Base-by-base conservation (phyloP, 2,888 invertebrate genomes). In the Clepsis dumicolana region DNA sequence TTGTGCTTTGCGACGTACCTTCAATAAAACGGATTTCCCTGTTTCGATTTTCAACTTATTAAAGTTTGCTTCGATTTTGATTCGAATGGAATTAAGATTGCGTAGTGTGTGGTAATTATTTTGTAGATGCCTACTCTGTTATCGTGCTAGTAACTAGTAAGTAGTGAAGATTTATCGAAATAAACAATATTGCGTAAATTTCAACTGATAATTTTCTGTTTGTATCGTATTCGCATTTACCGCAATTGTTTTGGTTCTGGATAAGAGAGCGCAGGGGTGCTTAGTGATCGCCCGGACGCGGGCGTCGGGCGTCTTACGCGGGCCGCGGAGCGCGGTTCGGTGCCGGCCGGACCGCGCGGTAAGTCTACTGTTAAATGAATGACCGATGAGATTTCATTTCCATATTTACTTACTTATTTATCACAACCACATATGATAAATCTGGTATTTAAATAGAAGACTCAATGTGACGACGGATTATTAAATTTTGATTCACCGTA, bases 1-100 rank as follows among this genome's bases (percentile, higher is more conserved):
- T 73, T 78, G 65, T 79, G 80, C 80, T 79, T 76, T 75, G 81
- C 80, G 80, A 71, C 72, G 69, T 73, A 35, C 7, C 44, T 44
- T 16, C 27, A 18, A 48, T 57, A 56, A 32, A 56, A 29, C 29
- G n/a, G n/a, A n/a, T 54, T 25, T 52, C 27, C 8, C 24, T 21
- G 52, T 52, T 52, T 27, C 27, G 48, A 5, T 25, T n/a, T 7
- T 7, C 1, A 52, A 52, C n/a, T 24, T 21, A 21, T 27, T 54
- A n/a, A 52, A n/a, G 8, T 21, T n/a, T 50, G 50, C 25, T 38
- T 35, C 4, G 27, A 50, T 16, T 50, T 21, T 1, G 27, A 29
- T 65, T 27, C 41, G 25, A 35, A 24, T 44, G 41, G 14, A 32
- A 18, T 32, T 60, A 24, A n/a, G 53, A 53, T 29, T 44, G 60